Evolutionary conservation across 2,888 invertebrate genomes (phyloP), one percentile per base, ranked within the genome.

Genomic region (Ectemnius lituratus): DNA sequence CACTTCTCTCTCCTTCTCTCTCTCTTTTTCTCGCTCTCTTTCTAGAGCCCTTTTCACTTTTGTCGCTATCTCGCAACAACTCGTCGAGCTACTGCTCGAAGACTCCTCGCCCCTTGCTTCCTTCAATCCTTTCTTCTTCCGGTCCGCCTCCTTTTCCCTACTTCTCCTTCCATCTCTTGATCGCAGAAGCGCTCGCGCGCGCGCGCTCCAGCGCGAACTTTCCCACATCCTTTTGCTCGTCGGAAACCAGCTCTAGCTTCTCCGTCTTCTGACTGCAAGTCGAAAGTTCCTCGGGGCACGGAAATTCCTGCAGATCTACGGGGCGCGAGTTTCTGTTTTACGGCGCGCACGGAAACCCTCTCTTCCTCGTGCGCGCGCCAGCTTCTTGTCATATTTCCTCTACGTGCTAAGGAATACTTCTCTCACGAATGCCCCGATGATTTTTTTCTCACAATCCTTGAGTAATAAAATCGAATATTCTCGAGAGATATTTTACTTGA

Each of bases 51-150:
- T 68, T 37, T 68, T 63, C 68, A 60, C 37, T 13, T 47, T 14
- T 61, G 52, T 45, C 20, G 49, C 72, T 72, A 76, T 68, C 72
- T 65, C 70, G n/a, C 14, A 11, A 37, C 37, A 23, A 46, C 37
- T 23, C 23, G 23, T 23, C 23, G 23, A 23, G 23, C 62, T 47
- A 47, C 16, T 4, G 1, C 27, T 58, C 58, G 1, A 23, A 23
- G 23, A 23, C 23, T 23, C n/a, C 27, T 58, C 37, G 14, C 18
- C 16, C 23, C 6, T 23, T 46, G 5, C 57, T 16, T 37, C 16
- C 37, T 37, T 37, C 37, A 37, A 37, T 37, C 37, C 11, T 37
- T 11, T 37, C 37, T 37, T 11, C 37, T 37, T 37, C 37, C 37
- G 37, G 37, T 62, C 62, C 13, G n/a, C 52, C 23, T 6, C 62